Evolutionary conservation across 2,888 invertebrate genomes (phyloP), one percentile per base, ranked within the genome.

Genomic region (Leucania comma): DNA sequence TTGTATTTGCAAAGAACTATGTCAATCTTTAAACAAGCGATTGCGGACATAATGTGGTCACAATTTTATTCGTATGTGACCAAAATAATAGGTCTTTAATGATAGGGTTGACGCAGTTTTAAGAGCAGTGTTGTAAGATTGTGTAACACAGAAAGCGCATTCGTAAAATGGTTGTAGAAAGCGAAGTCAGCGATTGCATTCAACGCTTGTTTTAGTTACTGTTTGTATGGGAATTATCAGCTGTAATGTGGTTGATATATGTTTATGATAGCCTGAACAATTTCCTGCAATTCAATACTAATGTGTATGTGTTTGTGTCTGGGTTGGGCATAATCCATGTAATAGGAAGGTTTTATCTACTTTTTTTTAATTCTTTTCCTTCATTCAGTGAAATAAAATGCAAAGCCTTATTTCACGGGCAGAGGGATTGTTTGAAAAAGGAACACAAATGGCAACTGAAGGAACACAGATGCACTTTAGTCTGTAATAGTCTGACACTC

Each of bases 111-210:
- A 78, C 72, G 78, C 79, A 81, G 67, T 86, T 84, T 86, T 87
- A 86, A 85, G 87, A 86, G 75, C 72, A 67, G 71, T 86, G 82
- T 84, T 75, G 87, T 78, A 87, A 86, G 61, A 81, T 90, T 88
- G 85, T 85, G 85, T 87, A 91, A 92, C 62, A 75, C 82, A 74
- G 88, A 92, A 92, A 91, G 89, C 80, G 87, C 86, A 90, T 90
- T 90, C 85, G 83, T 83, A 80, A 82, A 84, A 81, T 81, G 86
- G 80, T 79, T 75, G 84, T 88, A 88, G 88, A 90, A 89, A 89
- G 89, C 79, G 81, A 88, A 82, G 83, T 82, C 54, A 64, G 69
- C 59, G 66, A 77, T 80, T 78, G 77, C 74, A 78, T 83, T 83
- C 77, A 61, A 67, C 42, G 64, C 29, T 67, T 71, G 68, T 73